Base-by-base conservation (phyloP, 2,888 invertebrate species). In the Melieria omissa region DNA sequence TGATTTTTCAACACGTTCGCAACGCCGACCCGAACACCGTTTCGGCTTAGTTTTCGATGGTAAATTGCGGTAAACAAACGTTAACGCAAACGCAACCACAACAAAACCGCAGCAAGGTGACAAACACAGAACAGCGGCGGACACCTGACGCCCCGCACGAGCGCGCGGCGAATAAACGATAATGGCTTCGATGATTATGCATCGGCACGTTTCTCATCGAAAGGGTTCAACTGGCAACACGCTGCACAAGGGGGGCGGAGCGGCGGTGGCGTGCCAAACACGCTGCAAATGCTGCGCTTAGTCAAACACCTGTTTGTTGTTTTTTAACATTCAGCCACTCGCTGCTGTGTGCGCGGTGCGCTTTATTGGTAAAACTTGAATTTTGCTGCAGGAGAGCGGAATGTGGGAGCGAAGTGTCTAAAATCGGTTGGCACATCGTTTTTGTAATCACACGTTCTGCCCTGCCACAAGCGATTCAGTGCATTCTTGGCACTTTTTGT, bases 161-260 rank as follows among this genome's bases (percentile, higher is more conserved):
- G 29, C 29, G 29, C 29, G 29, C 29, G 29, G 29, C 29, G 29
- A 81, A 82, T 80, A 80, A 80, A 83, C 80, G 83, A 81, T 83
- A 83, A 83, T 82, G 78, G 79, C 80, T 78, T 76, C 78, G 75
- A 79, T 77, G 80, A 82, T 83, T 83, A 84, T 84, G 84, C 84
- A 83, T 82, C 83, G 83, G 83, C 84, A 84, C 84, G 84, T 84
- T 83, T 74, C 74, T 73, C 76, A 75, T 74, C 75, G 72, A 71
- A 71, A 12, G 55, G 14, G 41, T n/a, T 12, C 55, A 55, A 41
- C n/a, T n/a, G 16, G 16, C 62, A 52, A 9, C 52, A 52, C 29
- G 29, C 29, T 29, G 29, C 29, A 29, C 29, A 29, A 29, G 42
- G 62, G 16, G 46, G n/a, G 6, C 8, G 14, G 62, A 62, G 62